Percentiles rank a stretch among this genome's conserved stretches.
Conservation (phyloP, 2,888 invertebrate species). For the Steinernema carpocapsae region DNA sequence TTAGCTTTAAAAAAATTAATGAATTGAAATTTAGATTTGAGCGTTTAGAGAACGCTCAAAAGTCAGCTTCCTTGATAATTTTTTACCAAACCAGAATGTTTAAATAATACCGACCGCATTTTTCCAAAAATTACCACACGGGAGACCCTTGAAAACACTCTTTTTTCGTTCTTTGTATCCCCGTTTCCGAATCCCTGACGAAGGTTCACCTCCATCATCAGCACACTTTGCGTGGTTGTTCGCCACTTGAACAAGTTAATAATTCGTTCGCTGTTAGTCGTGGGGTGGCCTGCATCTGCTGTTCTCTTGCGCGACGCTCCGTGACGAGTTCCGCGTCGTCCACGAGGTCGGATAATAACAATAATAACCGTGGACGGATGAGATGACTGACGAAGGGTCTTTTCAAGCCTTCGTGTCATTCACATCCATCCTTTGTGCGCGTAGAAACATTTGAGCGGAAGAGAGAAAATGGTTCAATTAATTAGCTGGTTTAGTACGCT, state of each 20-base stretch:
- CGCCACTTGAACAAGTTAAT: conserved; percentile 32
- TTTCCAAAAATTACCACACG: conserved; percentile 34
- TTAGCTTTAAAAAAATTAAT: neutral
- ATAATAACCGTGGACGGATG: conserved; percentile 25
- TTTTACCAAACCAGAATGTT: conserved; percentile 13
- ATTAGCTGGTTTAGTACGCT: neutral
- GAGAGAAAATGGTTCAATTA: neutral
- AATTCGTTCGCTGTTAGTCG: conserved; percentile 16
- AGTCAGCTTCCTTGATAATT: no score
- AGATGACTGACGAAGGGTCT: no score
- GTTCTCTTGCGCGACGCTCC: conserved; percentile 18
- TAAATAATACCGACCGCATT: conserved; percentile 4
- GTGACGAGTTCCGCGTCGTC: conserved; percentile 30
- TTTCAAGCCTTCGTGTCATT: no score
- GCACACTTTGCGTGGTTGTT: conserved; percentile 26
- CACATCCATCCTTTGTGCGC: no score
- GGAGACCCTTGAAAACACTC: conserved; percentile 27
- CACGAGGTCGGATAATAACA: conserved; percentile 26
- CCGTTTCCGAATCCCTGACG: neutral
- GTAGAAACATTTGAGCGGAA: neutral
- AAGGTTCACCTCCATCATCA: neutral
- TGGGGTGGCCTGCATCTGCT: conserved; percentile 15
- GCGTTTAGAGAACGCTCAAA: no score
- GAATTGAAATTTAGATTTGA: no score
- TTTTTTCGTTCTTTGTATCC: conserved; percentile 5